Evolutionary conservation across 1,140 invertebrate genomes (phyloP), one percentile per base, ranked within the genome.

Genomic region (Brachionus asplanchnoidis): DNA sequence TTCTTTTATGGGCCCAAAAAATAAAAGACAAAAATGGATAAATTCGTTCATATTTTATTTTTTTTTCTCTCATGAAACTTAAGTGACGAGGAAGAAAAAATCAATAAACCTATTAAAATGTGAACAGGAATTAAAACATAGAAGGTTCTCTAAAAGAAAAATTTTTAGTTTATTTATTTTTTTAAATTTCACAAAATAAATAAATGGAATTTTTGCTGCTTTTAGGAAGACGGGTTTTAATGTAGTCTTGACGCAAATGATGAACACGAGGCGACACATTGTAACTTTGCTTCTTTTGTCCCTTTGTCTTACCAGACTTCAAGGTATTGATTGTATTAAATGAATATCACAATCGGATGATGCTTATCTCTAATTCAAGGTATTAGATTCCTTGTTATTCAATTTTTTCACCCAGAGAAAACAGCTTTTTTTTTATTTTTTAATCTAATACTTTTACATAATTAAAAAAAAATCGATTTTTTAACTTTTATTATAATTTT

Each of bases 401-500:
- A 32, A 36, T 36, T n/a, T 68, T 32, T 68, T 9, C 9, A 32
- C 3, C 26, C 3, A n/a, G 9, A 68, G 28, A 36, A n/a, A 68
- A 68, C 5, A 36, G 36, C 9, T 73, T n/a, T 42, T 40, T 73
- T 42, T 73, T 23, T 42, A 8, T 20, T 73, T 40, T 44, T 46
- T 73, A 73, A 73, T 73, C 68, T 36, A 20, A 44, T 77, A 50
- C 44, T 77, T 77, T 77, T 77, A 77, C 73, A 77, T 77, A 77
- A 77, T 50, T 77, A 14, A 26, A 36, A 44, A 42, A 77, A 77
- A 77, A 77, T 77, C 73, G 73, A 77, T 77, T 77, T 77, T 77
- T 77, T 77, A 77, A 77, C 73, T 77, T 77, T 77, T 77, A 77
- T 77, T 44, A 77, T 77, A 77, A 77, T 77, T 77, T 77, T 40